phyloP scores from a whole-genome alignment of 2,113 vertebrate species.

The Lucifuga dentata region DNA sequence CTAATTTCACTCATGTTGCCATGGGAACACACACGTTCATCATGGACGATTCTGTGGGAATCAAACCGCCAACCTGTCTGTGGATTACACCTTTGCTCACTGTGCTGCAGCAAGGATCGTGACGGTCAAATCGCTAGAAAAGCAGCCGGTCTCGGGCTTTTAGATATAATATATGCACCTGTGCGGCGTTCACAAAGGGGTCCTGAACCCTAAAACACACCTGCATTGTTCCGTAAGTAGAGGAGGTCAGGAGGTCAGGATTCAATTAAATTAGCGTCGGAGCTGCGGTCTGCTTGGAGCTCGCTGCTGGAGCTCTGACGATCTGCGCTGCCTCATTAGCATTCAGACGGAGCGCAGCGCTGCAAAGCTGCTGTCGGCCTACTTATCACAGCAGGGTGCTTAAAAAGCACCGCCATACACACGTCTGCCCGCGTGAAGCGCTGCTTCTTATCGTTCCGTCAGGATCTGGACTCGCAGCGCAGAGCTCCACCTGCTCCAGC shows the following conservation, averaged over 20 bases:
- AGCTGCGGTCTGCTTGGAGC: slow-evolving; percentile 3
- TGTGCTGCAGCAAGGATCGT: no score
- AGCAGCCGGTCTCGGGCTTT: background rate
- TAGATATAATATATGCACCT: background rate
- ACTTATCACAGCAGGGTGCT: slow-evolving; percentile 65
- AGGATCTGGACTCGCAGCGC: slow-evolving; percentile 54
- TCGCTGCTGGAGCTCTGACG: slow-evolving; percentile 33
- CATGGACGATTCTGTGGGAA: no score
- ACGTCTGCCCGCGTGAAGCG: slow-evolving; percentile 50
- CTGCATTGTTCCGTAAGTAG: background rate
- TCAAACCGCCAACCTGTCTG: no score
- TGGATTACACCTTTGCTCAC: background rate
- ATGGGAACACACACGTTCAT: no score
- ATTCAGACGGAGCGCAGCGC: slow-evolving; percentile 62
- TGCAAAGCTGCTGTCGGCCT: slow-evolving; percentile 70
- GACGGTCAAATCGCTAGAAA: background rate
- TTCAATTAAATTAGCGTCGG: slow-evolving; percentile 59
- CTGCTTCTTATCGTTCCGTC: slow-evolving; percentile 57
- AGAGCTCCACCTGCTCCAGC: slow-evolving; percentile 48
- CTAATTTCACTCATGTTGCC: no score
- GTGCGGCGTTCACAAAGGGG: slow-evolving; percentile 4
- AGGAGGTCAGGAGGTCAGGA: slow-evolving; percentile 49
- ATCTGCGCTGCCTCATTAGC: slow-evolving; percentile 67
- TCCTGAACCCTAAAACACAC: slow-evolving; percentile 54
- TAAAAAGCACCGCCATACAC: slow-evolving; percentile 58